Evolutionary conservation across 1,140 invertebrate species (phyloP), one percentile per base, ranked within the genome.

Genomic region (Scaptomyza pallida): DNA sequence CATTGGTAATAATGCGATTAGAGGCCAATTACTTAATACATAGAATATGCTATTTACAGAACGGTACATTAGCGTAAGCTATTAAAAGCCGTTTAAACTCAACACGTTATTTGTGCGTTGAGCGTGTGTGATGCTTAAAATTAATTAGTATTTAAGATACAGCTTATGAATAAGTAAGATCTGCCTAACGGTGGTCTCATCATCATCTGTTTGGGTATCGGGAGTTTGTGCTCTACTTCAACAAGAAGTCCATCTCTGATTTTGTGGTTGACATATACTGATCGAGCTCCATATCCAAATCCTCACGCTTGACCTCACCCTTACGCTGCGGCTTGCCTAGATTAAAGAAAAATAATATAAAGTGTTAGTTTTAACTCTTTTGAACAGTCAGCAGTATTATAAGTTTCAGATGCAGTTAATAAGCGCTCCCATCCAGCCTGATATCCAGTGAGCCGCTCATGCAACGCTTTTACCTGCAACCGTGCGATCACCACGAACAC

Each of bases 211-310:
- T 71, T 70, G 62, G 52, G 67, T 23, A 17, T 48, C 45, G 37
- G 13, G 9, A n/a, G n/a, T n/a, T n/a, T 37, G 21, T 35, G 6
- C 21, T 48, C 41, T 86, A 89, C 68, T 89, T 89, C 0, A 89
- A 33, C 51, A 90, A 52, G 60, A 72, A 91, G 54, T 90, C 89
- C 83, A 86, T 89, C 21, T 81, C 82, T 5, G 82, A 80, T 59
- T 89, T 91, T 35, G 90, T 90, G 56, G 86, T 91, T 30, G 90
- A 90, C 90, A 91, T 91, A 21, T 91, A 91, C 47, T 90, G 89
- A 77, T 91, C 90, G 19, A 91, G 45, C 40, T 91, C 90, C 48
- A 89, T 90, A 44, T 91, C 90, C 43, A 91, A 50, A 65, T 90
- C 89, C 48, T 91, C 90, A 35, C 90, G 90, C 10, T 91, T 90